Evolutionary conservation across 2,888 invertebrate species (phyloP).

Genomic region (Drosophila differens): DNA sequence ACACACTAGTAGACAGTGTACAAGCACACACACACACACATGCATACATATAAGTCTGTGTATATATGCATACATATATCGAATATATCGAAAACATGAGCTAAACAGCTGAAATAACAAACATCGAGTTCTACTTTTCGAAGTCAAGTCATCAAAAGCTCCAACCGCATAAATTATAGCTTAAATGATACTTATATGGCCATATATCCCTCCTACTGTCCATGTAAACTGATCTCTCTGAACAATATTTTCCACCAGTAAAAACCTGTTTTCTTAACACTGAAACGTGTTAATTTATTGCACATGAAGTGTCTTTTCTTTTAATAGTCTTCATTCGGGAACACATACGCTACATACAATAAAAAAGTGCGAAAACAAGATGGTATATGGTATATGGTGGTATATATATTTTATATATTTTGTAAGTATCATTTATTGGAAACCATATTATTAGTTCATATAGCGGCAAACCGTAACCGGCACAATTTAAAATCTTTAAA

Average conservation of each 20-base stretch:
- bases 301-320: background rate
- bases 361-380: too few species aligned
- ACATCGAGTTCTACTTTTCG: background rate
- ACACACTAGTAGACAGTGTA: conserved; percentile 13
- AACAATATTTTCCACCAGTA: background rate
- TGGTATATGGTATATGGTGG: too few species aligned
- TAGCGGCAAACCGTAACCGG: background rate
- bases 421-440: background rate
- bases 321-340: background rate
- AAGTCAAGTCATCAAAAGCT: background rate
- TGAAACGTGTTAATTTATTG: background rate
- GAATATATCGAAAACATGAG: background rate
- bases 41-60: background rate
- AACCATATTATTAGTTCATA: background rate
- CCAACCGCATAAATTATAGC: background rate
- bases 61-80: background rate
- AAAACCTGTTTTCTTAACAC: background rate
- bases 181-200: background rate
- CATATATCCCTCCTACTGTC: background rate
- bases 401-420: background rate
- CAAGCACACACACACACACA: background rate
- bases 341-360: background rate
- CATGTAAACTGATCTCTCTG: background rate
- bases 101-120: background rate
- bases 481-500: background rate